Evolutionary conservation across 2,113 vertebrate species (phyloP).

Genomic region (cattle (Bos taurus)): ARS-UCD2.0 NC_037331.1:99564001-99564500

Average conservation of each 20-base stretch:
- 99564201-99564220: neutral
- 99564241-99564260: neutral
- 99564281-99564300: neutral
- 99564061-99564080: neutral
- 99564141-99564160: neutral
- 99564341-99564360: neutral
- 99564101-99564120: neutral
- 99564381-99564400: neutral
- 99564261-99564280: neutral
- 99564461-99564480: neutral
- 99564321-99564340: neutral
- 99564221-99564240: neutral
- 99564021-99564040: neutral
- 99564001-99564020: neutral
- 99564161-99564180: fast-evolving
- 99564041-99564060: neutral
- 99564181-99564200: neutral
- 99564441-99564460: neutral
- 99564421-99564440: neutral
- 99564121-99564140: fast-evolving
- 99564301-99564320: neutral
- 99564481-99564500: neutral
- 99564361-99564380: neutral
- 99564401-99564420: neutral
- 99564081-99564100: neutral